Conservation (phyloP, 2,113 vertebrate species). For the Paralichthys olivaceus region DNA sequence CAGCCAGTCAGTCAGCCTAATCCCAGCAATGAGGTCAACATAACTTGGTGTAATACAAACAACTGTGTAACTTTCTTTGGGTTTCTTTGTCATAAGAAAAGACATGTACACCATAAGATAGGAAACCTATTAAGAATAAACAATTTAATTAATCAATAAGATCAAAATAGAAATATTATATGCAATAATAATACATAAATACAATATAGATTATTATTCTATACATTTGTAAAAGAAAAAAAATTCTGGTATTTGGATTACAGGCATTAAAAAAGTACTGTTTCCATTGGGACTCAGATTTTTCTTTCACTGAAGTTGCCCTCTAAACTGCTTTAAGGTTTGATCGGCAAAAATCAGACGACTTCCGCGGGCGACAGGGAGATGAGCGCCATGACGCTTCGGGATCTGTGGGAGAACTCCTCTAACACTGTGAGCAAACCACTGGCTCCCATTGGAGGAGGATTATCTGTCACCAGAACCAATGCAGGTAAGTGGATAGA, state of each 20-base stretch:
- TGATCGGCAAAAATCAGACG: slow-evolving; percentile 89
- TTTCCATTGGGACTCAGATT: too few species aligned
- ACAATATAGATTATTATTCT: too few species aligned
- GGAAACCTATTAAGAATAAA: too few species aligned
- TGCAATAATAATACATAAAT: too few species aligned
- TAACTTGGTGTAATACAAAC: neutral
- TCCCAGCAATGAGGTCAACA: neutral
- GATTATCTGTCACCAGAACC: slow-evolving; percentile 83
- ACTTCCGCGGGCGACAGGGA: slow-evolving; percentile 84
- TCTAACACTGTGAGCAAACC: slow-evolving; percentile 79
- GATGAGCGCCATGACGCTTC: slow-evolving; percentile 64
- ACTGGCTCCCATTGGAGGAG: slow-evolving; percentile 81
- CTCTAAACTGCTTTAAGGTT: slow-evolving; percentile 79
- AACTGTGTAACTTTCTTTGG: neutral
- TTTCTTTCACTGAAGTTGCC: too few species aligned
- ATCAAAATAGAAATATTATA: too few species aligned
- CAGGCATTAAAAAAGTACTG: neutral
- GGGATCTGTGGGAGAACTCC: slow-evolving; percentile 86
- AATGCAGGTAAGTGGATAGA: slow-evolving; percentile 70
- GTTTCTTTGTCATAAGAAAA: too few species aligned
- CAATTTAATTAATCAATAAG: too few species aligned
- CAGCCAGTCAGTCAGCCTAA: neutral
- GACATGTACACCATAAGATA: too few species aligned
- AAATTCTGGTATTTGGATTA: neutral
- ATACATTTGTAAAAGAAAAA: too few species aligned